Conservation (phyloP, 2,888 invertebrate species). For the Artemia sinica region DNA sequence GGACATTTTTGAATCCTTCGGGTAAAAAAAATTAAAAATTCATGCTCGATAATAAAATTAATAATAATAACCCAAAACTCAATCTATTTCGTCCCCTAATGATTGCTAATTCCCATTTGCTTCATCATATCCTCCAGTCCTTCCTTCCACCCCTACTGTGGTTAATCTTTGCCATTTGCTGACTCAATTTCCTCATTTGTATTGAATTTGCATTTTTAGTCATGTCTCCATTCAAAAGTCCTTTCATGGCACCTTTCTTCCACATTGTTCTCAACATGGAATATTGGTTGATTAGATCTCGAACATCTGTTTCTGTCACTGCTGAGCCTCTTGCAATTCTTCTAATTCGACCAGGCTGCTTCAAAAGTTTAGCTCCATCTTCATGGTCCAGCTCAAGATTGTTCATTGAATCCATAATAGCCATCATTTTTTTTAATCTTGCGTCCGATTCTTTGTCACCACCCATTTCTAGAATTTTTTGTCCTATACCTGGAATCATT, state of each 20-base stretch:
- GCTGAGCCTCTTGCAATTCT: conserved; percentile 85
- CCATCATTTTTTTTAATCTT: conserved; percentile 89
- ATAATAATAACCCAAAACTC: too few species aligned
- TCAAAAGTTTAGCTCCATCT: conserved; percentile 89
- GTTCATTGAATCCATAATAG: conserved; percentile 99
- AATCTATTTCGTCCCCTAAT: too few species aligned
- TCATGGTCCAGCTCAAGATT: conserved; percentile 89
- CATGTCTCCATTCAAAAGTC: conserved; percentile 95
- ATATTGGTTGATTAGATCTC: conserved; percentile 91
- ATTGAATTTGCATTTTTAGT: conserved; percentile 94
- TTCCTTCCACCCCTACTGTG: conserved; percentile 91
- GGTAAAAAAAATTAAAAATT: too few species aligned
- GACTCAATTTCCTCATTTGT: conserved; percentile 96
- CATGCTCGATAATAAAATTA: too few species aligned
- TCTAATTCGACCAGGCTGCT: conserved; percentile 62
- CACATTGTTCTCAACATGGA: conserved; percentile 98
- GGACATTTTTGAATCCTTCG: too few species aligned
- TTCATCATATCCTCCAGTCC: conserved; percentile 96
- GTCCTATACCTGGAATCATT: conserved; percentile 39
- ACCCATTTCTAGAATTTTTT: conserved; percentile 95
- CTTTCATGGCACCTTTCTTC: conserved; percentile 99
- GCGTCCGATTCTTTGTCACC: conserved; percentile 96
- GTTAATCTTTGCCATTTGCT: conserved; percentile 98
- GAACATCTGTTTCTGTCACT: conserved; percentile 84
- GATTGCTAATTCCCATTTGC: conserved; percentile 51